These are phyloP conservation scores for Luehdorfia chinensis DNA, from an alignment of 1,140 invertebrate genomes.

Conservation along the genomic window DNA sequence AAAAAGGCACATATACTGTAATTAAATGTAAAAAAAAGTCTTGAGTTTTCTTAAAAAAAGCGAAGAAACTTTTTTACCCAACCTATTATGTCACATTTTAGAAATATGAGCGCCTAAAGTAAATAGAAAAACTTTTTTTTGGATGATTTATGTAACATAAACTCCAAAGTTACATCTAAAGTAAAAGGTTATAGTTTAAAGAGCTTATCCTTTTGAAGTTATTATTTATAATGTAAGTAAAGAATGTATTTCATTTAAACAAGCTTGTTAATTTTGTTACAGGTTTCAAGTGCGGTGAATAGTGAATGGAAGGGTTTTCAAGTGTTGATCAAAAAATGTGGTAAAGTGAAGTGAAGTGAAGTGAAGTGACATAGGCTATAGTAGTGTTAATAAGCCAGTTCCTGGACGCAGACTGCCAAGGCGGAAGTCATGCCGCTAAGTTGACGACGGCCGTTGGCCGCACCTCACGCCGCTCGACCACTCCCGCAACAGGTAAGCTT, in stretches of 20 bases:
- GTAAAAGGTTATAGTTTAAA: too few species aligned
- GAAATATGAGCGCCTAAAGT: constrained; percentile 21
- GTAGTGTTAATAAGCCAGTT: constrained; percentile 33
- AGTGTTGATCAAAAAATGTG: constrained; percentile 29
- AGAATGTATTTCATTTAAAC: neutral
- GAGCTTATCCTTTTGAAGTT: too few species aligned
- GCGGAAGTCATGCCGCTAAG: constrained; percentile 55
- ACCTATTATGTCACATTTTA: constrained; percentile 14
- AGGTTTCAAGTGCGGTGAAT: constrained; percentile 41
- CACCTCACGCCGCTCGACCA: constrained; percentile 63
- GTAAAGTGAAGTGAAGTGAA: constrained; percentile 36
- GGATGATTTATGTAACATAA: constrained; percentile 2
- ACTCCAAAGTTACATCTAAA: too few species aligned
- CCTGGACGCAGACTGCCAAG: constrained; percentile 27
- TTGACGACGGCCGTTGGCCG: constrained; percentile 67
- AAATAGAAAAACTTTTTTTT: constrained; percentile 18
- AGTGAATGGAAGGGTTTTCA: constrained; percentile 26
- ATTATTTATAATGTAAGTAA: neutral
- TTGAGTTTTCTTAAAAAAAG: too few species aligned
- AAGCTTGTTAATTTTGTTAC: constrained; percentile 34
- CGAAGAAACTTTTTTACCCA: too few species aligned
- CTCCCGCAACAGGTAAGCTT: constrained; percentile 53
- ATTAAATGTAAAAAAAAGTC: too few species aligned
- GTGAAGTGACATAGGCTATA: constrained; percentile 25
- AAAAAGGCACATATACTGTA: too few species aligned